phyloP scores from a whole-genome alignment of 1,140 invertebrate genomes.

The Apis florea region DNA sequence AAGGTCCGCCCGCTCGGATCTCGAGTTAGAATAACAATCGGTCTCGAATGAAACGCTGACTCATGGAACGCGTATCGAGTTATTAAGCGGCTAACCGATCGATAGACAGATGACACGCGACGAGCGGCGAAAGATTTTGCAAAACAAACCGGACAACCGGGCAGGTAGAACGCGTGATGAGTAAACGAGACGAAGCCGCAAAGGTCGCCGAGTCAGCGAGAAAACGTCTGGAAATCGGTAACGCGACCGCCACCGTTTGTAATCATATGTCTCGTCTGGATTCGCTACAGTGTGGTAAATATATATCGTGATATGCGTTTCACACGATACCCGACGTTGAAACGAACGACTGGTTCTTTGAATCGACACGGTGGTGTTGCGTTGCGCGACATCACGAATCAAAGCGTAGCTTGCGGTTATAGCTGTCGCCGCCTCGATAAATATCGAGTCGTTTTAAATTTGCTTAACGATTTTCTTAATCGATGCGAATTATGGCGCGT shows the following conservation, averaged over 20 bases:
- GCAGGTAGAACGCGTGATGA: not conserved
- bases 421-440: not conserved
- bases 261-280: not conserved
- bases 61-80: not conserved
- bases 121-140: not conserved
- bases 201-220: not conserved
- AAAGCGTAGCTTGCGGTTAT: conserved; percentile 8
- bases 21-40: not conserved
- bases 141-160: not conserved
- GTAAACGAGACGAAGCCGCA: conserved; percentile 3
- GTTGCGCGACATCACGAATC: not conserved
- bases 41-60: not conserved
- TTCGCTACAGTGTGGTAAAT: not conserved
- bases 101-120: not conserved
- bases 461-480: not conserved
- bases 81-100: conserved; percentile 3
- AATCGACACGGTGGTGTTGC: not conserved
- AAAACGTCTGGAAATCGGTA: conserved; percentile 15
- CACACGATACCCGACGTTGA: not conserved
- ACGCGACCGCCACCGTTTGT: not conserved
- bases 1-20: not conserved
- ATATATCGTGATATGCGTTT: not conserved
- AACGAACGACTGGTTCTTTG: not conserved
- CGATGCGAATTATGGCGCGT: not conserved
- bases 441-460: not conserved